Evolutionary conservation across 2,888 invertebrate species (phyloP).

Genomic region (Sarcophaga caerulescens): DNA sequence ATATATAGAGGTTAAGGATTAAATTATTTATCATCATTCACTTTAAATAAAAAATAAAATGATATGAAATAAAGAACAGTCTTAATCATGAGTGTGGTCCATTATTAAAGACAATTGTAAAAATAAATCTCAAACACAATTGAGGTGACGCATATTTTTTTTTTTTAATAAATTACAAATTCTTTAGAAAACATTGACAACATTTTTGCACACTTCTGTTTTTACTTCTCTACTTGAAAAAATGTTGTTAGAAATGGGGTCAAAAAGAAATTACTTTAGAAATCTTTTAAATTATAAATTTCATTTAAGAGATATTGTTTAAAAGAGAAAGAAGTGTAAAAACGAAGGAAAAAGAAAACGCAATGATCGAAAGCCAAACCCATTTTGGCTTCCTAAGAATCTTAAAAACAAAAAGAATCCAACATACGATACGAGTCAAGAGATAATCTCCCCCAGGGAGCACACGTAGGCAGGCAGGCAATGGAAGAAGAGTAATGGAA

Average conservation of each 20-base stretch:
- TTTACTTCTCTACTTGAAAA: neutral
- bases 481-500: conserved; percentile 27
- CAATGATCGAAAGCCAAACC: conserved; percentile 53
- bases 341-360: conserved; percentile 12
- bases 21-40: too few relatives aligned
- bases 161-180: neutral
- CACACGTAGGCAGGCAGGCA: conserved; percentile 21
- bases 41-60: too few relatives aligned
- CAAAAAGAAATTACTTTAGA: conserved; percentile 18
- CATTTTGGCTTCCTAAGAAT: conserved; percentile 45
- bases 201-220: neutral
- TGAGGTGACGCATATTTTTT: conserved; percentile 43
- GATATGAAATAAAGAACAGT: too few relatives aligned
- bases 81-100: too few relatives aligned
- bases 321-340: neutral
- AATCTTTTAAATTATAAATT: conserved; percentile 20
- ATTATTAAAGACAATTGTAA: too few relatives aligned
- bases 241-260: too few relatives aligned
- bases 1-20: too few relatives aligned
- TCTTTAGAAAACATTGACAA: too few relatives aligned
- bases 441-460: conserved; percentile 62
- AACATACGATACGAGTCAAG: conserved; percentile 50
- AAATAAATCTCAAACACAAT: too few relatives aligned
- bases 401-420: conserved; percentile 48
- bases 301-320: neutral